Evolutionary conservation across 2,113 vertebrate genomes (phyloP).

Genomic region (Zosterops borbonicus): DNA sequence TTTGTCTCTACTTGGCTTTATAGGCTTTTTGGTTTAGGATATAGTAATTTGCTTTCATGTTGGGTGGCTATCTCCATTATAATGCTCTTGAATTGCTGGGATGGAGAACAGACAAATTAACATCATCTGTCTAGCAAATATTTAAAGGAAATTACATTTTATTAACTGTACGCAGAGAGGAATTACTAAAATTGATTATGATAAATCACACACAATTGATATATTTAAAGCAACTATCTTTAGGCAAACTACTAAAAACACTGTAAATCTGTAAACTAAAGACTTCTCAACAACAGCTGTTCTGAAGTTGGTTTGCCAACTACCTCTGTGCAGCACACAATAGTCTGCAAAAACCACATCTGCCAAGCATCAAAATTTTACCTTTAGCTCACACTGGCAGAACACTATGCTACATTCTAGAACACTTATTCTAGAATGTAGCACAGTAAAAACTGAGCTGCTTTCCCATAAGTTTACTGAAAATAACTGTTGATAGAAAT

Average conservation of each 20-base stretch:
- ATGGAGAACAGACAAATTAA: background rate
- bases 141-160: background rate
- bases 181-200: background rate
- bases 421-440: background rate
- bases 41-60: background rate
- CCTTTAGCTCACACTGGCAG: background rate
- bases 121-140: background rate
- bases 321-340: background rate
- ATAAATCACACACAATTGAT: background rate
- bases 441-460: background rate
- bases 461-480: background rate
- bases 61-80: background rate
- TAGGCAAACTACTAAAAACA: background rate
- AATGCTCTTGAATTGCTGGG: background rate
- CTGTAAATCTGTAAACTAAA: background rate
- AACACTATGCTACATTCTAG: background rate
- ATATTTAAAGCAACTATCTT: background rate
- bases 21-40: background rate
- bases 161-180: background rate
- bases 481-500: background rate
- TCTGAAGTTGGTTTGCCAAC: background rate
- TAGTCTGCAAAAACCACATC: background rate
- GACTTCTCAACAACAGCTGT: background rate
- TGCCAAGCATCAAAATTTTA: background rate
- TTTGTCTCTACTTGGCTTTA: background rate